These are phyloP conservation scores for Vombatus ursinus DNA, from an alignment of 2,113 vertebrate species.

Conservation along the genomic window DNA sequence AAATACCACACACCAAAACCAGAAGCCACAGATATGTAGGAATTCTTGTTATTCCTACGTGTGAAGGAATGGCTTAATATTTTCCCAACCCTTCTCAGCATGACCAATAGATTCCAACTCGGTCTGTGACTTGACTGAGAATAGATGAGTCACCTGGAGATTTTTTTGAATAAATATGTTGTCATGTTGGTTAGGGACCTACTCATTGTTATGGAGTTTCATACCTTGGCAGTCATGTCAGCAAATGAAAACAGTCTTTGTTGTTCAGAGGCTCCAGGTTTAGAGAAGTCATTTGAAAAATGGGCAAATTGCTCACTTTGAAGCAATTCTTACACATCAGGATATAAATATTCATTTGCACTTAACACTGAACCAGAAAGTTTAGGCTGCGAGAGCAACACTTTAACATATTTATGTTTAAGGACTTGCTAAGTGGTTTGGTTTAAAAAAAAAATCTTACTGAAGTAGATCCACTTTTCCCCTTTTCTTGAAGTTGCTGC, in stretches of 20 bases:
- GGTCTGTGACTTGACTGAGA: slow-evolving; percentile 78
- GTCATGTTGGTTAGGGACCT: slow-evolving; percentile 79
- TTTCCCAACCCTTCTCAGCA: slow-evolving; percentile 77
- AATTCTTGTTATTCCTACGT: slow-evolving; percentile 75
- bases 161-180: slow-evolving; percentile 77
- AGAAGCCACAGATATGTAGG: slow-evolving; percentile 49
- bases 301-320: slow-evolving; percentile 63
- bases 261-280: slow-evolving; percentile 68
- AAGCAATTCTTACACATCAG: slow-evolving; percentile 53
- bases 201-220: slow-evolving; percentile 74
- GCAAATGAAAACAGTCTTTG: slow-evolving; percentile 58
- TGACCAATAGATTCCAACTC: slow-evolving; percentile 77
- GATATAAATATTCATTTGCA: slow-evolving; percentile 50
- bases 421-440: slow-evolving; percentile 33
- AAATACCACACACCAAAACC: slow-evolving; percentile 31
- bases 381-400: slow-evolving; percentile 29
- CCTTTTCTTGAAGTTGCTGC: slow-evolving; percentile 37
- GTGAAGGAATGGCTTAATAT: slow-evolving; percentile 73
- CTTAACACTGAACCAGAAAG: not conserved
- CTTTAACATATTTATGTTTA: slow-evolving; percentile 51
- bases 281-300: slow-evolving; percentile 66
- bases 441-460: slow-evolving; percentile 49
- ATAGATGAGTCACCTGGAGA: slow-evolving; percentile 71
- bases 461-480: slow-evolving; percentile 47
- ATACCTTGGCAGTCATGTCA: slow-evolving; percentile 76